Evolutionary conservation across 2,888 invertebrate species (phyloP), one percentile per base, ranked within the genome.

Genomic region (Harpagoxenus sublaevis): DNA sequence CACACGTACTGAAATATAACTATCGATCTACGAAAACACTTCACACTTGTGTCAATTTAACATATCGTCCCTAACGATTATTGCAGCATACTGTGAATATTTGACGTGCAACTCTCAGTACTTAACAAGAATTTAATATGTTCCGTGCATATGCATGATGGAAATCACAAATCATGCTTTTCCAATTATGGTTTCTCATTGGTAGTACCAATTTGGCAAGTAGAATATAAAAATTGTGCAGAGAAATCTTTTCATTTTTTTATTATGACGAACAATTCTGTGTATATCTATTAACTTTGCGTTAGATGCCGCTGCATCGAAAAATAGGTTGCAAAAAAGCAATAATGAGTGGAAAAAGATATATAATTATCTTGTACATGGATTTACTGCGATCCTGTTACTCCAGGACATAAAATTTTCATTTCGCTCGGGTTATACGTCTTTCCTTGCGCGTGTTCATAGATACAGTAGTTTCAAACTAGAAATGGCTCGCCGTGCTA

Each of bases 21-120:
- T 71, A 71, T 71, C 18, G 9, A 48, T 4, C 48, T 62, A 60
- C 18, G n/a, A 60, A 81, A 81, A 81, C n/a, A 60, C 18, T 73
- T 48, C 9, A 39, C 12, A 39, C 51, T 60, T 60, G 48, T 48
- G 35, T 77, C 65, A 45, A 78, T 42, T 71, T 71, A 60, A 73
- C 28, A 62, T 71, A 28, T 18, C n/a, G 48, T 48, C 31, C 2
- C 48, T 18, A 71, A 31, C 60, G 15, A 23, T 71, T 79, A 51
- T 71, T 48, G n/a, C 31, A 78, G n/a, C 45, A 53, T 15, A 35
- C 48, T 48, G 28, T 45, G 35, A 70, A 81, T 81, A 60, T 81
- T 81, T 62, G 48, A 71, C 23, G 9, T 70, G 35, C 42, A 48
- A 39, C 18, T 45, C 18, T 45, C 48, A 15, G 5, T 60, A 23